A percentile compares a stretch with the other conserved stretches of the same genome.
phyloP scores from a whole-genome alignment of 2,113 vertebrate genomes.

The Sorex fumeus region DNA sequence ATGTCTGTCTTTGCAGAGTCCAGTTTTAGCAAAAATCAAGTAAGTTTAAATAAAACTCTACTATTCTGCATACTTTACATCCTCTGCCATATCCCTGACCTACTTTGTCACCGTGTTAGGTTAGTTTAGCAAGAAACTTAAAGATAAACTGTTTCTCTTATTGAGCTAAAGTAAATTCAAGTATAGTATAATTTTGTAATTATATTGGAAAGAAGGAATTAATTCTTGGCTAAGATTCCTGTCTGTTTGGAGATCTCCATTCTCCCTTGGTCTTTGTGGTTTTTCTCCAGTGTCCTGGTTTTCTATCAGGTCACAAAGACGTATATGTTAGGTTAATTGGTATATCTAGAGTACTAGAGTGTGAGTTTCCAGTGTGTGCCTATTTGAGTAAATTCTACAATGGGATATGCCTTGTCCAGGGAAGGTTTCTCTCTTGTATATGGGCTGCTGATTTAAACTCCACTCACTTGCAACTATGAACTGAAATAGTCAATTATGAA shows the following conservation, averaged over 20 bases:
- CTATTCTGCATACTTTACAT: not conserved
- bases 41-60: not conserved
- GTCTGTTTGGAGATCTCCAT: not conserved
- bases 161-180: not conserved
- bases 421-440: not conserved
- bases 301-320: not conserved
- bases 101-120: not conserved
- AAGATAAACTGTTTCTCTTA: not conserved
- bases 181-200: not conserved
- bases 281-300: not conserved
- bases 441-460: not conserved
- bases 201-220: not conserved
- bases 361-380: not conserved
- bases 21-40: not conserved
- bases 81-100: accelerated
- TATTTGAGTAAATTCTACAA: not conserved
- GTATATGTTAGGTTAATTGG: not conserved
- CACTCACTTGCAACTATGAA: not conserved
- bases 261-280: not conserved
- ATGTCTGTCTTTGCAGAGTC: not conserved
- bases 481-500: not conserved
- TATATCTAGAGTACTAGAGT: not conserved
- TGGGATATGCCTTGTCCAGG: not conserved
- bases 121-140: not conserved
- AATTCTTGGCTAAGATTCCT: not conserved